Percentiles rank a stretch among this genome's conserved stretches.
These are phyloP conservation scores for Eupithecia insigniata DNA, from an alignment of 2,888 invertebrate genomes.

Conservation along the genomic window DNA sequence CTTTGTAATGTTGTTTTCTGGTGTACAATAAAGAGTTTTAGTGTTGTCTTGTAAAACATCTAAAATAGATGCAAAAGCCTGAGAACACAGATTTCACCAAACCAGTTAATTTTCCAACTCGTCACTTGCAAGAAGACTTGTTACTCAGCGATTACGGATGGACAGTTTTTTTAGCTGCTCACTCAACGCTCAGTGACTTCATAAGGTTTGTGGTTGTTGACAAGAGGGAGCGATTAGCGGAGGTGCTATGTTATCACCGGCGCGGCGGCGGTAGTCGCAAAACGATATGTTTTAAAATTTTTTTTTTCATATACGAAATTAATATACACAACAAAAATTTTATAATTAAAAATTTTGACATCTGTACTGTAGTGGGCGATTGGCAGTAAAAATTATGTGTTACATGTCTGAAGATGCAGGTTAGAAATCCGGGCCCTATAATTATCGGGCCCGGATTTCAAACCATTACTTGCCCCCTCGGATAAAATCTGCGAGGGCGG, in stretches of 20 bases:
- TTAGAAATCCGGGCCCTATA: too few species aligned
- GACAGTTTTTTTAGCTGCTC: constrained; percentile 62
- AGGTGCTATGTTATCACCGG: background rate
- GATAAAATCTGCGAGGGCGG: too few species aligned
- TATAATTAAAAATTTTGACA: too few species aligned
- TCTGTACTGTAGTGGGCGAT: background rate
- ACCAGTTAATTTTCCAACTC: constrained; percentile 16
- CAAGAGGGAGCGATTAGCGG: constrained; percentile 33
- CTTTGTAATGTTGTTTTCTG: too few species aligned
- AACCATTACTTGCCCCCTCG: too few species aligned
- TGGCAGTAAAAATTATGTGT: background rate
- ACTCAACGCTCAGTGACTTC: constrained; percentile 55
- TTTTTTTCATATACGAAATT: too few species aligned
- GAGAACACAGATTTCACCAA: background rate
- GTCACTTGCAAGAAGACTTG: constrained; percentile 4
- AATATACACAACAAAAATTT: too few species aligned
- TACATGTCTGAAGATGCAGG: too few species aligned
- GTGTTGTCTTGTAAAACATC: too few species aligned
- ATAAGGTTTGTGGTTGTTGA: constrained; percentile 41
- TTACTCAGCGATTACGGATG: constrained; percentile 45
- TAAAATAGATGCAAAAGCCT: background rate
- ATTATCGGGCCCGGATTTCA: too few species aligned
- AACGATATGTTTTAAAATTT: background rate
- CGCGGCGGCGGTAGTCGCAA: background rate
- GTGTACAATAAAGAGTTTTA: too few species aligned